Evolutionary conservation across 2,888 invertebrate species (phyloP).

Genomic region (Artemia sp.): DNA sequence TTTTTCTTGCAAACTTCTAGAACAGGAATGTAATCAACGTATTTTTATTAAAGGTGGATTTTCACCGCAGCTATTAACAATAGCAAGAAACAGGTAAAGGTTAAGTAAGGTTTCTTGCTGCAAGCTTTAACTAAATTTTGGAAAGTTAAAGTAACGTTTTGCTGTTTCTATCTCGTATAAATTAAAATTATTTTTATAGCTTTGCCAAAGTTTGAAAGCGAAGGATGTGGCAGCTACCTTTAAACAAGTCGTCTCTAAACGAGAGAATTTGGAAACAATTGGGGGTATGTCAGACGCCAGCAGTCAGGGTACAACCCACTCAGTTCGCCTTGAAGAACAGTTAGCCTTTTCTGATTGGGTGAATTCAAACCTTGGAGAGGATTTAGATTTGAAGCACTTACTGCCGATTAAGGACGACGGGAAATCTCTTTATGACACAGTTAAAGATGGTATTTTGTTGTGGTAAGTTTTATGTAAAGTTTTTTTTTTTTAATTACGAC

Average conservation of each 20-base stretch:
- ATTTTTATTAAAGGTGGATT: too few species aligned
- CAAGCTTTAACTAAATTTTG: not conserved
- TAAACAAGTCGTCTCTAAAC: slow-evolving; percentile 76
- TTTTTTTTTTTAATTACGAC: too few species aligned
- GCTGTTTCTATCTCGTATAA: not conserved
- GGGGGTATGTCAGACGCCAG: slow-evolving; percentile 88
- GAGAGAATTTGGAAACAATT: slow-evolving; percentile 74
- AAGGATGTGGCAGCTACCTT: slow-evolving; percentile 82
- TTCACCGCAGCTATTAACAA: too few species aligned
- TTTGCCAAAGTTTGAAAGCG: slow-evolving; percentile 70
- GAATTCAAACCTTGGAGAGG: slow-evolving; percentile 74
- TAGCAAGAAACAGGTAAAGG: too few species aligned
- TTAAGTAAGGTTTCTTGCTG: too few species aligned
- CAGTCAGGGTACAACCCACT: slow-evolving; percentile 88
- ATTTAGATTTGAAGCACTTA: slow-evolving; percentile 71
- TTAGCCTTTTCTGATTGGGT: slow-evolving; percentile 98
- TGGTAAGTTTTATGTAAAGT: slow-evolving; percentile 44
- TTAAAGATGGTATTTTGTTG: slow-evolving; percentile 84
- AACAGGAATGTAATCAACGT: too few species aligned
- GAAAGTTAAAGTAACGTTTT: slow-evolving; percentile 18
- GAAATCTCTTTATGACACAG: slow-evolving; percentile 72
- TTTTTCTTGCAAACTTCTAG: too few species aligned
- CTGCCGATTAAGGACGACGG: slow-evolving; percentile 79
- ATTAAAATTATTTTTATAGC: slow-evolving; percentile 30
- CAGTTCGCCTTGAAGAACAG: slow-evolving; percentile 83